Percentiles rank a stretch among this genome's conserved stretches.
Evolutionary conservation across 2,888 invertebrate species (phyloP).

Genomic region (Pogonocherus hispidulus): DNA sequence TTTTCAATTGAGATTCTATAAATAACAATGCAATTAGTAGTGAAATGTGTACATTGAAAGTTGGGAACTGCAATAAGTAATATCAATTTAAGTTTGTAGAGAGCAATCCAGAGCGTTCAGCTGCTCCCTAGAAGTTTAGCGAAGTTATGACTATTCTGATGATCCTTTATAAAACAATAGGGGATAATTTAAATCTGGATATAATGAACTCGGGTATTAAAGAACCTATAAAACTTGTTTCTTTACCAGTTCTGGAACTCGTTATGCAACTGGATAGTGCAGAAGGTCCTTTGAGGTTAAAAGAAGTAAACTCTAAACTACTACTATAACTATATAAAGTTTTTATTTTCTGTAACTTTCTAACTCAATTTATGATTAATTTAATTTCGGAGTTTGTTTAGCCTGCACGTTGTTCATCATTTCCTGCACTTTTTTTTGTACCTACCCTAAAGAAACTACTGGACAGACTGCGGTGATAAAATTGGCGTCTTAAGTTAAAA

Average conservation of each 20-base stretch:
- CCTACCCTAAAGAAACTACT: too few species aligned
- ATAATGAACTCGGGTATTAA: conserved; percentile 14
- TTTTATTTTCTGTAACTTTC: neutral
- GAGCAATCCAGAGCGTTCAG: conserved; percentile 2
- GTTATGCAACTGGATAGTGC: neutral
- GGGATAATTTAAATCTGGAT: conserved; percentile 7
- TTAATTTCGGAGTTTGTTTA: neutral
- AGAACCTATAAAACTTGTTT: conserved; percentile 14
- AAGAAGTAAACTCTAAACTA: neutral
- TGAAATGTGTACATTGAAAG: conserved; percentile 8
- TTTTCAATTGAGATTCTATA: neutral
- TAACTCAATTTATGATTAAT: neutral
- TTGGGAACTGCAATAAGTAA: conserved; percentile 5
- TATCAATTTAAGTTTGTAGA: conserved; percentile 3
- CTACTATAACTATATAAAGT: neutral
- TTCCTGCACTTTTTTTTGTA: too few species aligned
- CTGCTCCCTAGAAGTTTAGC: neutral
- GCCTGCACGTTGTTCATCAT: too few species aligned
- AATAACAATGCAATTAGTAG: neutral
- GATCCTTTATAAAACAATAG: conserved; percentile 15
- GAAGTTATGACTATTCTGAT: conserved; percentile 8
- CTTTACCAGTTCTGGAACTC: conserved; percentile 5
- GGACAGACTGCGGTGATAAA: too few species aligned
- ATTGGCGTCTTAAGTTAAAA: too few species aligned
- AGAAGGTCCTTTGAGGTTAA: neutral